Conservation (phyloP, 2,888 invertebrate genomes). For the Tortricodes alternella region DNA sequence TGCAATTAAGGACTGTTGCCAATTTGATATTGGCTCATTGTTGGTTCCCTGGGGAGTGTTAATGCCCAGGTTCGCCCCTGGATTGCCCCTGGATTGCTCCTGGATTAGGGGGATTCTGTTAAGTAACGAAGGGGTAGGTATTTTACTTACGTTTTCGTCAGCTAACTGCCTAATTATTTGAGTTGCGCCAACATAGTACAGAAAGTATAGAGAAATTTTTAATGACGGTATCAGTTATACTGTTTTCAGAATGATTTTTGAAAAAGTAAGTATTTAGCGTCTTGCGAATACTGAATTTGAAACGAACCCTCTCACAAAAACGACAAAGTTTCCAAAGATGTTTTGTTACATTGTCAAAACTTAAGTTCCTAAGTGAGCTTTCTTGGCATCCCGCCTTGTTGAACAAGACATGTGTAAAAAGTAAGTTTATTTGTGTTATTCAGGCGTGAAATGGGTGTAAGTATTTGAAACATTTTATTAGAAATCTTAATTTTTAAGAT, state of each 20-base stretch:
- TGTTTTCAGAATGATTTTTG: not conserved
- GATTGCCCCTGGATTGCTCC: constrained; percentile 3
- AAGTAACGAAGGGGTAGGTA: not conserved
- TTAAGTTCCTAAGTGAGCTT: constrained; percentile 6
- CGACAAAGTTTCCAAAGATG: not conserved
- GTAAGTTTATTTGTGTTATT: not conserved
- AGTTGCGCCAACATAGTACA: no score
- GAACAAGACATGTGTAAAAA: not conserved
- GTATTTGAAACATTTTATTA: no score
- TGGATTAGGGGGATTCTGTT: constrained; percentile 15
- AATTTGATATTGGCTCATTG: constrained; percentile 63
- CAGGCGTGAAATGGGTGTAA: no score
- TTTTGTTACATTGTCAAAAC: constrained; percentile 10
- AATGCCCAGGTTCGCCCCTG: constrained; percentile 37
- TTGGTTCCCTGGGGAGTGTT: constrained; percentile 46
- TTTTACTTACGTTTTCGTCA: not conserved
- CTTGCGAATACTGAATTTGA: not conserved
- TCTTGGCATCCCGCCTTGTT: constrained; percentile 3
- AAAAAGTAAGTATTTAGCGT: not conserved
- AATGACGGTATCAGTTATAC: no score
- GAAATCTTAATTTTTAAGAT: no score
- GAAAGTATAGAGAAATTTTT: no score
- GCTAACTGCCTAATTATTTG: not conserved
- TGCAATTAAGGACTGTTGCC: constrained; percentile 66
- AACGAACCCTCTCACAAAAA: not conserved